Percentiles rank a stretch among this genome's conserved stretches.
Evolutionary conservation across 2,113 vertebrate species (phyloP).

Genomic region (Alligator sinensis): DNA sequence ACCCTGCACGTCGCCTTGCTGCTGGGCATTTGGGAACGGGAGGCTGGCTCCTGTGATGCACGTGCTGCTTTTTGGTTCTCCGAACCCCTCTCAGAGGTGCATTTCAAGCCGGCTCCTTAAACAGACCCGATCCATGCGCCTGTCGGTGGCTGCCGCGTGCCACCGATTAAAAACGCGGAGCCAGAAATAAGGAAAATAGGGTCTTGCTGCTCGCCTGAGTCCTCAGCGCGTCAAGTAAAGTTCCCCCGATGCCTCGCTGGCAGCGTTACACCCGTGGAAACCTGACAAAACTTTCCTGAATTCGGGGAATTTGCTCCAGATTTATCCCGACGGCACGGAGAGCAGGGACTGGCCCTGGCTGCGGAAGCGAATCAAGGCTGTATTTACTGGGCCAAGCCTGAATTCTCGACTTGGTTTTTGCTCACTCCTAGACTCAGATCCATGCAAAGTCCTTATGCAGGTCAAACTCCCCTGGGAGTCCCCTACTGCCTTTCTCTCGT

Average conservation of each 20-base stretch:
- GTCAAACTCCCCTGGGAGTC: not conserved
- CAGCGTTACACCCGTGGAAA: not conserved
- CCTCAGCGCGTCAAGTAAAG: not conserved
- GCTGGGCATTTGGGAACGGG: not conserved
- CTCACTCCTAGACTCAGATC: not conserved
- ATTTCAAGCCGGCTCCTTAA: constrained; percentile 76
- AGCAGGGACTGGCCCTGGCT: too few species aligned
- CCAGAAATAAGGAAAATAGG: constrained; percentile 47
- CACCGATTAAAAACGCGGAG: constrained; percentile 61
- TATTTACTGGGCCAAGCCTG: not conserved
- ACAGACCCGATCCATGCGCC: constrained; percentile 54
- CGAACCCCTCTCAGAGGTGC: constrained; percentile 72
- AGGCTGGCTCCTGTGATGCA: constrained; percentile 63
- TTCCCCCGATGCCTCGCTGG: not conserved
- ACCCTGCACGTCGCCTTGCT: not conserved
- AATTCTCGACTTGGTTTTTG: not conserved
- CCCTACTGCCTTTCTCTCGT: not conserved
- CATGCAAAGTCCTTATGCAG: not conserved
- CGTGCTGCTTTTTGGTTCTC: constrained; percentile 28
- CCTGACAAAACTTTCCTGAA: not conserved
- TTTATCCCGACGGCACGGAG: not conserved
- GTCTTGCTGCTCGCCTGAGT: constrained; percentile 24
- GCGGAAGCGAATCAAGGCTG: not conserved
- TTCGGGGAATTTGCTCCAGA: not conserved
- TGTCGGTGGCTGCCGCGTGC: constrained; percentile 28